Conservation (phyloP, 2,888 invertebrate species). For the Heliconius sara region DNA sequence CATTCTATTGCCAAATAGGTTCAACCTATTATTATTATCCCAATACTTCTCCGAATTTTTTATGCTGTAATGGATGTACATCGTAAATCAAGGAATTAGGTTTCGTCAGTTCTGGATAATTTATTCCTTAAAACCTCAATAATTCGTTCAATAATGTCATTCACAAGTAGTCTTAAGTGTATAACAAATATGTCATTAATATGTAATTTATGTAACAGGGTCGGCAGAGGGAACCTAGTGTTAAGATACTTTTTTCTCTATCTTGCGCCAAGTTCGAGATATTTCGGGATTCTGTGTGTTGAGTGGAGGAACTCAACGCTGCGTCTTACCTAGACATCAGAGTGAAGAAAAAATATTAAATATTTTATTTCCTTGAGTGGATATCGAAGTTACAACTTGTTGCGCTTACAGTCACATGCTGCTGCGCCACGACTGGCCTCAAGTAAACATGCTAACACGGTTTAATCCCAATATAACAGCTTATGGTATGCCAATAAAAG, state of each 20-base stretch:
- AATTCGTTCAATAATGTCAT: conserved; percentile 36
- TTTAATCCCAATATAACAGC: conserved; percentile 27
- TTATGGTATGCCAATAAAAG: conserved; percentile 28
- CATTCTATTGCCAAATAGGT: conserved; percentile 72
- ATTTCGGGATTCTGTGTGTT: too few relatives aligned
- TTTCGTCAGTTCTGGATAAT: conserved; percentile 45
- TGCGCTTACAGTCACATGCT: too few relatives aligned
- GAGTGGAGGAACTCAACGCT: too few relatives aligned
- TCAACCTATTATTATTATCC: conserved; percentile 48
- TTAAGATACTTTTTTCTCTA: too few relatives aligned
- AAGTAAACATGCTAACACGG: not conserved
- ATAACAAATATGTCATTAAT: conserved; percentile 12
- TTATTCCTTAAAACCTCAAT: conserved; percentile 33
- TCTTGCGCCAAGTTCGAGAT: too few relatives aligned
- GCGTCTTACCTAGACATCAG: too few relatives aligned
- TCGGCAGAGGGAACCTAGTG: too few relatives aligned
- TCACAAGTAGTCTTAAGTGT: conserved; percentile 24
- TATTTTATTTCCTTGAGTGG: too few relatives aligned
- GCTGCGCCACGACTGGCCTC: too few relatives aligned
- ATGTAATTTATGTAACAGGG: not conserved
- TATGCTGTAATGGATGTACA: not conserved
- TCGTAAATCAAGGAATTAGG: conserved; percentile 44
- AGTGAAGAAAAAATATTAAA: too few relatives aligned
- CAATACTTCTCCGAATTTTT: conserved; percentile 28
- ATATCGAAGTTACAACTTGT: too few relatives aligned